Conservation (phyloP, 2,113 vertebrate genomes). For the Oxyura jamaicensis region DNA sequence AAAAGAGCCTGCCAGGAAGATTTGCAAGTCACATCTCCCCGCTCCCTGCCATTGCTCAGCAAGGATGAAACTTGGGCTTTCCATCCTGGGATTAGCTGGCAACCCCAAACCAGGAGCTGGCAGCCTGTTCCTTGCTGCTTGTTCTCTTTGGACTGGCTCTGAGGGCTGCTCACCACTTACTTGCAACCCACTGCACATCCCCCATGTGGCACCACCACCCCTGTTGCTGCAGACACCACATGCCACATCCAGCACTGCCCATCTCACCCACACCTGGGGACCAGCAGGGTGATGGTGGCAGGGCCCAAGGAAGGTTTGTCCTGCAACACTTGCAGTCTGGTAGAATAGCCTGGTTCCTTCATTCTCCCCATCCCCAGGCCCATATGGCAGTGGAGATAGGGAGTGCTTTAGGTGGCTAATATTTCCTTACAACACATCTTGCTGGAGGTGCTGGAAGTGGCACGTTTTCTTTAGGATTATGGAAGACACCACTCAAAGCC, state of each 20-base stretch:
- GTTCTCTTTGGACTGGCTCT: background rate
- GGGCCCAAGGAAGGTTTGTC: background rate
- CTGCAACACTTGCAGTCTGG: background rate
- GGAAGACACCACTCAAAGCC: background rate
- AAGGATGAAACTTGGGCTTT: background rate
- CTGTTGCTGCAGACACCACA: background rate
- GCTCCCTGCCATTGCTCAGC: background rate
- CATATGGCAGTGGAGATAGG: background rate
- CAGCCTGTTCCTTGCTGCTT: background rate
- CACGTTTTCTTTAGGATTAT: background rate
- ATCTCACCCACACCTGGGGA: background rate
- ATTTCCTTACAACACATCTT: background rate
- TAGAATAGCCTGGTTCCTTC: background rate
- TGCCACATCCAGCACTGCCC: rapidly evolving
- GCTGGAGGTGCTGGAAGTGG: background rate
- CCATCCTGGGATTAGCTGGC: background rate
- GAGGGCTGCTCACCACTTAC: background rate
- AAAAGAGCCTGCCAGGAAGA: constrained; percentile 25
- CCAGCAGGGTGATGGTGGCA: background rate
- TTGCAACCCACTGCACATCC: background rate
- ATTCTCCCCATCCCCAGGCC: background rate
- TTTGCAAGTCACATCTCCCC: background rate
- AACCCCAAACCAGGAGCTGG: background rate
- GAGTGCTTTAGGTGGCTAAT: background rate
- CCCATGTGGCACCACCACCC: background rate